Conservation (phyloP, 2,888 invertebrate genomes). For the Ethmia dodecea region DNA sequence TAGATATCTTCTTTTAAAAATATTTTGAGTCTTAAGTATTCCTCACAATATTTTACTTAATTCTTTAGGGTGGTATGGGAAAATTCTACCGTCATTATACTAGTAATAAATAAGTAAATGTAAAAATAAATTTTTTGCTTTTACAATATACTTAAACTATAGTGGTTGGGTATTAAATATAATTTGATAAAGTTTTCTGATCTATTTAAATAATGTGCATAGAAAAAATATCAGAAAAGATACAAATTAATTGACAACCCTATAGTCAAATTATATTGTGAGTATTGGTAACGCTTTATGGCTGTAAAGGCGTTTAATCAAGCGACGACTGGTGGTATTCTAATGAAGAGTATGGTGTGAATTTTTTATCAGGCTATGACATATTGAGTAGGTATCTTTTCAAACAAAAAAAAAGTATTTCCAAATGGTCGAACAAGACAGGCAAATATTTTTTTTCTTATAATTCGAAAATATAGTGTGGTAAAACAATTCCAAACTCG, state of each 20-base stretch:
- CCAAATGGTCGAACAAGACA: background rate
- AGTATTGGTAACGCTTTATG: conserved; percentile 48
- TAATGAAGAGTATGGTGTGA: conserved; percentile 36
- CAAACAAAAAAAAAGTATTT: background rate
- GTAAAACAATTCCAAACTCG: too few species aligned
- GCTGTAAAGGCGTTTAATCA: conserved; percentile 56
- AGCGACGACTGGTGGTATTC: conserved; percentile 25
- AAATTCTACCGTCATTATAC: background rate
- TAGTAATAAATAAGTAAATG: background rate
- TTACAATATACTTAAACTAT: background rate
- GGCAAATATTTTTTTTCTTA: background rate
- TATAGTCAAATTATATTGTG: conserved; percentile 37
- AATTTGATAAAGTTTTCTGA: background rate
- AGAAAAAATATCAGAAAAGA: background rate
- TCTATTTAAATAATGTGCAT: background rate
- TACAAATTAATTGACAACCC: conserved; percentile 30
- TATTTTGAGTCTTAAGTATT: too few species aligned
- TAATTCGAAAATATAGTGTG: too few species aligned
- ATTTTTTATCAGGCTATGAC: background rate
- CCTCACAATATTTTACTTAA: too few species aligned
- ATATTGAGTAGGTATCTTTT: background rate
- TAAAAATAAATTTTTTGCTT: background rate
- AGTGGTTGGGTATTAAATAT: background rate
- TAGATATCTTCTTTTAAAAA: too few species aligned
- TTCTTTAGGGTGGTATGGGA: too few species aligned